Evolutionary conservation across 2,888 invertebrate genomes (phyloP).

Genomic region (Norana najaformis): DNA sequence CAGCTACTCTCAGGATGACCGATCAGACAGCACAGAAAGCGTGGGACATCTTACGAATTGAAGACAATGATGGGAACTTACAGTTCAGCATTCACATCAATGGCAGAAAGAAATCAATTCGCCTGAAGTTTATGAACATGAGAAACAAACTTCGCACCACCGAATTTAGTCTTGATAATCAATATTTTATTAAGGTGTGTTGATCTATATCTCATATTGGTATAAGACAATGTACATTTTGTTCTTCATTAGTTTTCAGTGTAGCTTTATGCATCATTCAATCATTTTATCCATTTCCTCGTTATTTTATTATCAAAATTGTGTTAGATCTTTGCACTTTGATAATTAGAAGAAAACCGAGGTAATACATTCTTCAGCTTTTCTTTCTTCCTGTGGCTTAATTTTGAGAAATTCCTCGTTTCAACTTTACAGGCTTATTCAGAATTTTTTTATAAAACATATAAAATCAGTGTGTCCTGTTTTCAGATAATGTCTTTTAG

Average conservation of each 20-base stretch:
- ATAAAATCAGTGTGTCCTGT: background rate
- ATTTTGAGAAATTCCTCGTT: too few species aligned
- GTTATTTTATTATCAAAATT: background rate
- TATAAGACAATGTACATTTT: background rate
- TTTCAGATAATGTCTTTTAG: too few species aligned
- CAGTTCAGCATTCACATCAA: constrained; percentile 24
- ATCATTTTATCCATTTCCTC: background rate
- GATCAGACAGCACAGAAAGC: background rate
- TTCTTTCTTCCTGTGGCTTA: too few species aligned
- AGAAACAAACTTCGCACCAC: constrained; percentile 10
- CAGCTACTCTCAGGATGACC: constrained; percentile 15
- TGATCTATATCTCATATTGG: background rate
- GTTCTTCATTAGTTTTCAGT: background rate
- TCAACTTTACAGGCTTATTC: background rate
- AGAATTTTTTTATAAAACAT: background rate
- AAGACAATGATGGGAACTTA: background rate
- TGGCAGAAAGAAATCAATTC: background rate
- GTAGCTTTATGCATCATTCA: background rate
- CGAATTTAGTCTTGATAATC: constrained; percentile 22
- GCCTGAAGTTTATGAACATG: constrained; percentile 10
- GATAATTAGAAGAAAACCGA: too few species aligned
- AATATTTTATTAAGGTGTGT: constrained; percentile 4
- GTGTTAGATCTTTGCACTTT: too few species aligned
- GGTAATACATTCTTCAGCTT: too few species aligned
- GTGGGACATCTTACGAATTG: background rate